Evolutionary conservation across 2,113 vertebrate genomes (phyloP).

Genomic region (Atractosteus spatula): DNA sequence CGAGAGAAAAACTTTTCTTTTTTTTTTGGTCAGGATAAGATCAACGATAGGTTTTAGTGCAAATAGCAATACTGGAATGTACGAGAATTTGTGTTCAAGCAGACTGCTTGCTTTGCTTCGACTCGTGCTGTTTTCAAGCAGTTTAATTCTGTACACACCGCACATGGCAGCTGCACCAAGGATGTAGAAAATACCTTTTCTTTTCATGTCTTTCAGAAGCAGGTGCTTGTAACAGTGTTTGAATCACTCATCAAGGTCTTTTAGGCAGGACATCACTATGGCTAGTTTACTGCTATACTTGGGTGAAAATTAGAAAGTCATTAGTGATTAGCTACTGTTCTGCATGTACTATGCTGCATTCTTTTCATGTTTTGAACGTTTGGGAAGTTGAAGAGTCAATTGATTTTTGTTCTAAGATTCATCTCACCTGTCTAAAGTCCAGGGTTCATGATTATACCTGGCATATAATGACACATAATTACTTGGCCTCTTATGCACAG

Average conservation of each 20-base stretch:
- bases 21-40: slow-evolving; percentile 27
- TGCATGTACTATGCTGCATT: no score
- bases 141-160: not conserved
- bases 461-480: no score
- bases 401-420: no score
- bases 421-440: no score
- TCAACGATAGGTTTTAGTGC: slow-evolving; percentile 39
- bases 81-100: slow-evolving; percentile 20
- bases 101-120: no score
- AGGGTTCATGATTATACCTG: no score
- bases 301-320: not conserved
- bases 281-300: slow-evolving; percentile 17
- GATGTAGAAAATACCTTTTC: slow-evolving; percentile 10
- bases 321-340: no score
- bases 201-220: not conserved
- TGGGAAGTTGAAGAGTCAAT: no score
- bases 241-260: slow-evolving; percentile 16
- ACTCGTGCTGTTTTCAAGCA: slow-evolving; percentile 7
- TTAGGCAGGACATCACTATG: slow-evolving; percentile 17
- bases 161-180: slow-evolving; percentile 21
- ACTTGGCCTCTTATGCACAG: no score
- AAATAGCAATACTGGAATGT: slow-evolving; percentile 55
- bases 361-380: no score
- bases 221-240: slow-evolving; percentile 18
- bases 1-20: slow-evolving; percentile 19